A percentile compares a stretch with the other conserved stretches of the same genome.
Evolutionary conservation across 2,113 vertebrate genomes (phyloP).

Genomic region (Xerus inauris): DNA sequence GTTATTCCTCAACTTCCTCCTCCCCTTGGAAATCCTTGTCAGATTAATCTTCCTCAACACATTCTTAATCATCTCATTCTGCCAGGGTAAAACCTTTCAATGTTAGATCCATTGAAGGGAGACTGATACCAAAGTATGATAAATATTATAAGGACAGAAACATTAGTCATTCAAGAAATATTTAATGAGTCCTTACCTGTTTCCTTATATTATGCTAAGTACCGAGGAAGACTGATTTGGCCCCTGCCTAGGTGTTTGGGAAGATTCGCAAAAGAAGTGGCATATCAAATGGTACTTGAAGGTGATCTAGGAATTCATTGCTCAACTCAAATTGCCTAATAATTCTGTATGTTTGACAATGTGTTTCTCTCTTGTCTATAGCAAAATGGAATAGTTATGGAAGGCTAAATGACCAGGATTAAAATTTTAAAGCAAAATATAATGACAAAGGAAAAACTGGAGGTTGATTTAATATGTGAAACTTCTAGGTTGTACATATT

Average conservation of each 20-base stretch:
- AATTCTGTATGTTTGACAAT: background rate
- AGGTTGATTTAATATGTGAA: background rate
- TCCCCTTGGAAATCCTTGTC: background rate
- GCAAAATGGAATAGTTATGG: background rate
- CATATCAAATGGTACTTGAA: background rate
- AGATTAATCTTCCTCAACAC: slow-evolving; percentile 27
- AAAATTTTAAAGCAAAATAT: slow-evolving; percentile 28
- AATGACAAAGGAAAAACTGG: slow-evolving; percentile 10
- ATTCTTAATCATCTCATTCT: slow-evolving; percentile 26
- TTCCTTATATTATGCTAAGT: background rate
- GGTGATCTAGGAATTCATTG: background rate
- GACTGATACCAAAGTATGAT: background rate
- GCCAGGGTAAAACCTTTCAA: background rate
- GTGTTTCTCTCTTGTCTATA: background rate
- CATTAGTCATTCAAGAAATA: slow-evolving; percentile 27
- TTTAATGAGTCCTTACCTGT: background rate
- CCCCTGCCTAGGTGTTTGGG: background rate
- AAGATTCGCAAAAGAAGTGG: slow-evolving; percentile 28
- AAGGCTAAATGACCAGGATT: background rate
- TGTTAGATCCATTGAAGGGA: slow-evolving; percentile 16
- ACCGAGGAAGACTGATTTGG: background rate
- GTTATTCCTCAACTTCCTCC: slow-evolving; percentile 7
- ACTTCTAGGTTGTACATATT: background rate
- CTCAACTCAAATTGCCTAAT: slow-evolving; percentile 17
- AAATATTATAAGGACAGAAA: background rate